Conservation (phyloP, 2,113 vertebrate genomes). For the Heptranchias perlo region DNA sequence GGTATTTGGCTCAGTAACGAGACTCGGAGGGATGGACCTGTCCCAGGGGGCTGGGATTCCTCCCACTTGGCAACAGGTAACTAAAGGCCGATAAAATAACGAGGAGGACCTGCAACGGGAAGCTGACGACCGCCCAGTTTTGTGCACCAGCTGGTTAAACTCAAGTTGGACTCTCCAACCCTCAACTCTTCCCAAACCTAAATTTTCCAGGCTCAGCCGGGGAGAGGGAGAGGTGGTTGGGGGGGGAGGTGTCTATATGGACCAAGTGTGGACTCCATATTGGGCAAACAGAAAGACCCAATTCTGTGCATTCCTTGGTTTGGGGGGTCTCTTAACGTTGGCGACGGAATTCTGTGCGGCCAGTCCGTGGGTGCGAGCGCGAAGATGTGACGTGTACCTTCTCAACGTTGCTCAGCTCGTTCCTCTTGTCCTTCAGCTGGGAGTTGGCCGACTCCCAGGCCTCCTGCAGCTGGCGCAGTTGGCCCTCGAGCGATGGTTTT, state of each 20-base stretch:
- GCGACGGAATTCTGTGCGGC: background rate
- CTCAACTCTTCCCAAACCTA: background rate
- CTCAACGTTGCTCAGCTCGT: conserved; percentile 51
- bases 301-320: background rate
- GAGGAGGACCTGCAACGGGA: too few species aligned
- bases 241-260: background rate
- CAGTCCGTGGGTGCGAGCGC: background rate
- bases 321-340: background rate
- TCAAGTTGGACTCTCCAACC: background rate
- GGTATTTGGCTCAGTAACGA: background rate
- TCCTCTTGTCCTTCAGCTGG: conserved; percentile 57
- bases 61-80: background rate
- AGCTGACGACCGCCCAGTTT: background rate
- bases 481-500: conserved; percentile 54
- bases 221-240: background rate
- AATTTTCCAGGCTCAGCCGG: background rate
- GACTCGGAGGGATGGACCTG: background rate
- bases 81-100: background rate
- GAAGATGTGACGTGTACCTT: conserved; percentile 55
- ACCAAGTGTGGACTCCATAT: too few species aligned
- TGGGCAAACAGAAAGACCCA: too few species aligned
- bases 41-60: background rate
- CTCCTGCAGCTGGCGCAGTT: conserved; percentile 65
- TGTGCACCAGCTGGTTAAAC: background rate
- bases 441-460: conserved; percentile 62